A percentile compares a stretch with the other conserved stretches of the same genome.
Conservation (phyloP, 2,797 vertebrate species). For the Selene dorsalis region DNA sequence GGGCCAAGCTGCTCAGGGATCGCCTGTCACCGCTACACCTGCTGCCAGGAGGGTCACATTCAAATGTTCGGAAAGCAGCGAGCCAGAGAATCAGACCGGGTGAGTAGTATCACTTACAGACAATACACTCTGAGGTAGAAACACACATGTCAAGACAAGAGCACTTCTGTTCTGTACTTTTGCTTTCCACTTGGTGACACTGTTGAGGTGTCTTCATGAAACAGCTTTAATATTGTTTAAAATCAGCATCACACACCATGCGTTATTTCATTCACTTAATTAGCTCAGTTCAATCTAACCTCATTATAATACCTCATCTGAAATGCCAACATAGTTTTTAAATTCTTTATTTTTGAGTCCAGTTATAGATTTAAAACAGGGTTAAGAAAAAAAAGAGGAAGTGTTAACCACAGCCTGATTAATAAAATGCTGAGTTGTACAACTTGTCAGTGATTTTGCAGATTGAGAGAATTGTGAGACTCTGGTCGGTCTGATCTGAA, state of each 20-base stretch:
- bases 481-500: constrained; percentile 39
- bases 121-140: not conserved
- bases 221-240: not conserved
- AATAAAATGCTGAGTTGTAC: not conserved
- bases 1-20: constrained; percentile 45
- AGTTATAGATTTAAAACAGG: not conserved
- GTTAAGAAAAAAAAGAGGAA: not conserved
- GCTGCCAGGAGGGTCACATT: constrained; percentile 85
- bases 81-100: constrained; percentile 83
- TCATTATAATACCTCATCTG: not conserved
- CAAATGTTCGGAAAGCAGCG: constrained; percentile 84
- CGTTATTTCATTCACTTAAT: not conserved
- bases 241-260: not conserved
- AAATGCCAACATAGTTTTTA: not conserved
- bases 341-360: not conserved
- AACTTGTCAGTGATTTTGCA: not conserved
- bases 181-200: constrained; percentile 77
- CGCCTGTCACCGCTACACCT: constrained; percentile 58
- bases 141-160: not conserved
- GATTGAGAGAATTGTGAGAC: constrained; percentile 12
- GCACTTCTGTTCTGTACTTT: not conserved
- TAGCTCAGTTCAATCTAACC: not conserved
- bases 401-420: constrained; percentile 2
- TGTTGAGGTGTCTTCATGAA: constrained; percentile 60
- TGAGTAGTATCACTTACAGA: constrained; percentile 67